phyloP scores from a whole-genome alignment of 2,797 vertebrate species.

The Numenius phaeopus region DNA sequence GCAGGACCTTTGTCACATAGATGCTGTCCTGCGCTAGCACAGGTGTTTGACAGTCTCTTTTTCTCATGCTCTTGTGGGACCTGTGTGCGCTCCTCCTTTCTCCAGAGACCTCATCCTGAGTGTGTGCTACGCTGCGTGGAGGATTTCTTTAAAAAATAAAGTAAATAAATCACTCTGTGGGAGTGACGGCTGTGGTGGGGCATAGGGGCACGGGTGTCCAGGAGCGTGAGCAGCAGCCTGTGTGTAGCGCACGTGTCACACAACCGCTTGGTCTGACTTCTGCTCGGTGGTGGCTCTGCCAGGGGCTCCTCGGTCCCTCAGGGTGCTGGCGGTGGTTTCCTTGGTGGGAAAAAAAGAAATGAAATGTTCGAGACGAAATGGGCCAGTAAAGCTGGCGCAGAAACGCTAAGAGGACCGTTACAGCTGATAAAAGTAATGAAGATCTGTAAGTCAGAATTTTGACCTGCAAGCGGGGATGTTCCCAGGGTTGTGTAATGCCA shows the following conservation, averaged over 20 bases:
- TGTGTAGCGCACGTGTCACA: background rate
- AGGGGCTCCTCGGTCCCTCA: background rate
- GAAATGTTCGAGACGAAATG: background rate
- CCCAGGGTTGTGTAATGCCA: background rate
- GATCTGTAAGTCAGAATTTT: background rate
- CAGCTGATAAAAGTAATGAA: background rate
- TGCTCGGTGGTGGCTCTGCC: background rate
- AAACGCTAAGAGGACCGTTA: background rate
- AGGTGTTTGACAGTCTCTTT: background rate
- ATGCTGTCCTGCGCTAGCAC: background rate
- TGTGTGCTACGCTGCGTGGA: rapidly evolving
- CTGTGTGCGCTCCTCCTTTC: background rate
- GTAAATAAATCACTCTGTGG: background rate
- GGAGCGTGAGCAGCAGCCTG: background rate
- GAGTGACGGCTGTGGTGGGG: rapidly evolving
- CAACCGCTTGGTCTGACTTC: background rate
- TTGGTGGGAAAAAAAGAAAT: background rate
- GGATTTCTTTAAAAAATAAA: background rate
- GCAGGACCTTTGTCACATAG: background rate
- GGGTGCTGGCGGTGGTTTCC: background rate
- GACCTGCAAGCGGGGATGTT: background rate
- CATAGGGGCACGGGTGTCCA: background rate
- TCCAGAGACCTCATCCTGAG: background rate
- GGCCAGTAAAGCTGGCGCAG: background rate
- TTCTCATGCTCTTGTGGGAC: background rate